Percentiles rank a stretch among this genome's conserved stretches.
Conservation (phyloP, 2,797 vertebrate genomes). For the Acestrorhynchus altus region DNA sequence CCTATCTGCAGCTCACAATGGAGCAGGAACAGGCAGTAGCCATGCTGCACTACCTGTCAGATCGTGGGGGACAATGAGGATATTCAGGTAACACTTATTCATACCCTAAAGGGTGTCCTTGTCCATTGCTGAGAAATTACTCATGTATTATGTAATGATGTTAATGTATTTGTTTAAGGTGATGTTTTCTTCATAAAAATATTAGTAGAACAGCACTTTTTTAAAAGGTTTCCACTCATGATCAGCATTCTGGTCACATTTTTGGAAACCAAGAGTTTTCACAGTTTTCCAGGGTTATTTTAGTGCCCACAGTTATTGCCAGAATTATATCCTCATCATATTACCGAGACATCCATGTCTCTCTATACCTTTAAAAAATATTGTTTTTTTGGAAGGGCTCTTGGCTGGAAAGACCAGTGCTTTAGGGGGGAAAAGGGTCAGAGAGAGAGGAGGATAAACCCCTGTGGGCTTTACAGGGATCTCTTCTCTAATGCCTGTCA, state of each 20-base stretch:
- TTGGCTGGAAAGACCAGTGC: slow-evolving; percentile 40
- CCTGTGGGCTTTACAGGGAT: slow-evolving; percentile 63
- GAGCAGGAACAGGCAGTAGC: slow-evolving; percentile 69
- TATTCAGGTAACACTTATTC: slow-evolving; percentile 69
- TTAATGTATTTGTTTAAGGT: no score
- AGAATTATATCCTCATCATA: slow-evolving; percentile 60
- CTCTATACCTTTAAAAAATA: slow-evolving; percentile 51
- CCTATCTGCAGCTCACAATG: slow-evolving; percentile 71
- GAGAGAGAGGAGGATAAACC: slow-evolving; percentile 57
- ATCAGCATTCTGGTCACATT: slow-evolving; percentile 1
- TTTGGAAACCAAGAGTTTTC: slow-evolving; percentile 15
- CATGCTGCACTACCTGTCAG: slow-evolving; percentile 74
- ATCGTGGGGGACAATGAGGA: slow-evolving; percentile 76
- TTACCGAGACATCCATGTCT: slow-evolving; percentile 52
- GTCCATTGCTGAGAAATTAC: background rate
- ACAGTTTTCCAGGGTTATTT: slow-evolving; percentile 48
- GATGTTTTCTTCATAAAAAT: background rate
- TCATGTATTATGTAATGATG: background rate
- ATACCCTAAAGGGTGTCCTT: background rate
- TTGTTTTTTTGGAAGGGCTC: slow-evolving; percentile 19
- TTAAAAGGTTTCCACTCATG: background rate
- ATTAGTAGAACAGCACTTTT: background rate
- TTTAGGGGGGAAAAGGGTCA: slow-evolving; percentile 37
- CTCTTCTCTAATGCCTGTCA: slow-evolving; percentile 67
- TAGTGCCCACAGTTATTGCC: slow-evolving; percentile 60